These are phyloP conservation scores for Meliscaeva auricollis DNA, from an alignment of 2,888 invertebrate genomes.

Conservation along the genomic window DNA sequence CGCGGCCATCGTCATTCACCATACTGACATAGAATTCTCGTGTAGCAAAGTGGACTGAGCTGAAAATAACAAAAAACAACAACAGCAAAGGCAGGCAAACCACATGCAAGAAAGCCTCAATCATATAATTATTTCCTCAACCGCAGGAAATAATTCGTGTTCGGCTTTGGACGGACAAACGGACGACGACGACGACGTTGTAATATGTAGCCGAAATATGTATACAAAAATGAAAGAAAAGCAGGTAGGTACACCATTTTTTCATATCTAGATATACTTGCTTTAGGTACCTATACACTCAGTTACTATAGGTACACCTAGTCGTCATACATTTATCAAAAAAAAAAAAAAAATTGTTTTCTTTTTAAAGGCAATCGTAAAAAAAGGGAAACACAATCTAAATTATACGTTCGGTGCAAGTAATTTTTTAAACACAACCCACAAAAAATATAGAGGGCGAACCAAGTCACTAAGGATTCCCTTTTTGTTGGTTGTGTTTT, in stretches of 20 bases:
- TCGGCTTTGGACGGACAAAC: constrained; percentile 34
- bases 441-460: constrained; percentile 52
- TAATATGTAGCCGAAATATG: constrained; percentile 37
- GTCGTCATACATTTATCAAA: constrained; percentile 19
- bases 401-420: constrained; percentile 67
- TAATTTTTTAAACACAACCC: constrained; percentile 59
- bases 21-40: constrained; percentile 50
- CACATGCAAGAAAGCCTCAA: constrained; percentile 79
- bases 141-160: constrained; percentile 77
- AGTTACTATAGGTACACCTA: background rate
- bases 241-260: constrained; percentile 20
- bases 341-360: constrained; percentile 54
- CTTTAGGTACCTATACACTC: background rate
- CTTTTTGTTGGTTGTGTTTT: background rate
- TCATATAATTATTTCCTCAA: constrained; percentile 84
- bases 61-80: background rate
- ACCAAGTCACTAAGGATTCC: constrained; percentile 28
- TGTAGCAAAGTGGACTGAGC: constrained; percentile 32
- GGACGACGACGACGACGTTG: constrained; percentile 38
- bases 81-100: constrained; percentile 40
- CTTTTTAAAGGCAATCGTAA: constrained; percentile 51
- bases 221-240: constrained; percentile 19
- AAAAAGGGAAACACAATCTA: constrained; percentile 53
- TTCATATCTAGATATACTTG: constrained; percentile 11
- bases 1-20: constrained; percentile 56